phyloP scores from a whole-genome alignment of 2,888 invertebrate species.

The Xestoiulus laeticollis region DNA sequence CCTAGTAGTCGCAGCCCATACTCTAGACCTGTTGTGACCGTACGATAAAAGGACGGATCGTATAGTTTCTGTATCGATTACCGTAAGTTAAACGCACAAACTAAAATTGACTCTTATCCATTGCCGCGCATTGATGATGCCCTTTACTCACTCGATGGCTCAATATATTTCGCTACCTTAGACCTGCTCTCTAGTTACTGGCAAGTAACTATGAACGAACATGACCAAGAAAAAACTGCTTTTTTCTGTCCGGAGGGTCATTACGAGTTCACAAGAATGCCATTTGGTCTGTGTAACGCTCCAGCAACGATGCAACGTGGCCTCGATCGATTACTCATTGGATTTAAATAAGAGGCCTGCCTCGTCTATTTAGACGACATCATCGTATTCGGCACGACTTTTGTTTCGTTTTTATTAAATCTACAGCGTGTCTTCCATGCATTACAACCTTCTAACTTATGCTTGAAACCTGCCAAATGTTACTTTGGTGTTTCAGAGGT shows the following conservation, averaged over 20 bases:
- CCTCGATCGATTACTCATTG: neutral
- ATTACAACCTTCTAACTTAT: too few species aligned
- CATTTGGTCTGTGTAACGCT: too few species aligned
- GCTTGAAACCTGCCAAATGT: slow-evolving; percentile 40
- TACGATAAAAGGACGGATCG: too few species aligned
- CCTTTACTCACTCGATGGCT: too few species aligned
- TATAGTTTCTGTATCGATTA: too few species aligned
- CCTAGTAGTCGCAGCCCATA: too few species aligned
- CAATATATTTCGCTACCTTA: neutral
- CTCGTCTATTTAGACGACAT: neutral
- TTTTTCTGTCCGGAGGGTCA: neutral
- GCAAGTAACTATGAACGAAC: neutral
- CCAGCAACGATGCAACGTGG: too few species aligned
- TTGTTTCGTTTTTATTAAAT: neutral
- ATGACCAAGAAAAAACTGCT: neutral
- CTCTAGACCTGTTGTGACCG: too few species aligned
- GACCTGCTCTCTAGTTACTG: neutral
- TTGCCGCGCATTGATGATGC: too few species aligned
- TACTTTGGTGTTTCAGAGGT: neutral
- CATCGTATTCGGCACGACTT: neutral
- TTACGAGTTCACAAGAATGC: neutral
- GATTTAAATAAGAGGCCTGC: neutral
- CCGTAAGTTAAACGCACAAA: too few species aligned
- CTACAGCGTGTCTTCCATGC: neutral
- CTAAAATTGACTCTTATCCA: too few species aligned